phyloP scores from a whole-genome alignment of 2,888 invertebrate species.

The Drosophila differens region DNA sequence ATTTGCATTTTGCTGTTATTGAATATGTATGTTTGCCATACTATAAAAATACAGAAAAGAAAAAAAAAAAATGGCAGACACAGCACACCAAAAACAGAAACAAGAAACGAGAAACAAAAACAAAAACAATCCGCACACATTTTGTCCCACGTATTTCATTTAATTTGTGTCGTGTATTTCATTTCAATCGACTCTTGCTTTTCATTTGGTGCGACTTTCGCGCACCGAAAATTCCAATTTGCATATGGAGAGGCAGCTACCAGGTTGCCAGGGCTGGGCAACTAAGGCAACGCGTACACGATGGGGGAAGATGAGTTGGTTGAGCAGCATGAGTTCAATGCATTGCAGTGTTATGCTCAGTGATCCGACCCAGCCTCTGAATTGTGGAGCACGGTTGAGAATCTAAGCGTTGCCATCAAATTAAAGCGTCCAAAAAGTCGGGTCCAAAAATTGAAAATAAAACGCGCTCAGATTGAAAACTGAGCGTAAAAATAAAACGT shows the following conservation, averaged over 20 bases:
- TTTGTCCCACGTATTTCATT: slow-evolving; percentile 78
- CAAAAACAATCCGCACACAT: slow-evolving; percentile 25
- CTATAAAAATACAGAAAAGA: slow-evolving; percentile 14
- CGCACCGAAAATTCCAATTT: slow-evolving; percentile 60
- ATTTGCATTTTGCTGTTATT: slow-evolving; percentile 78
- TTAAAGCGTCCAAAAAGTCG: slow-evolving; percentile 57
- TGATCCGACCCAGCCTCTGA: neutral
- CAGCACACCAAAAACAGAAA: slow-evolving; percentile 25
- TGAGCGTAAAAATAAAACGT: slow-evolving; percentile 71
- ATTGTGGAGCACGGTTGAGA: neutral
- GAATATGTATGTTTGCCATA: slow-evolving; percentile 70
- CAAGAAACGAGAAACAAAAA: slow-evolving; percentile 19
- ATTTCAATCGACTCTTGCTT: slow-evolving; percentile 76
- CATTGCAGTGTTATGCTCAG: neutral
- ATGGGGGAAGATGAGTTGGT: neutral
- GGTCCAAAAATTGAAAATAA: slow-evolving; percentile 72
- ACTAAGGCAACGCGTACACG: slow-evolving; percentile 15
- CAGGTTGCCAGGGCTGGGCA: slow-evolving; percentile 22
- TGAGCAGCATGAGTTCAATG: neutral
- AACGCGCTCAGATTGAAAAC: slow-evolving; percentile 76
- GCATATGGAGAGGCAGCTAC: slow-evolving; percentile 52
- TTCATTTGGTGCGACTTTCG: slow-evolving; percentile 74
- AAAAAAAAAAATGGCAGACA: slow-evolving; percentile 13
- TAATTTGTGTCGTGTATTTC: slow-evolving; percentile 76
- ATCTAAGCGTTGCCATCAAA: slow-evolving; percentile 66